phyloP scores from a whole-genome alignment of 1,140 invertebrate genomes.

The Myzus persicae region DNA sequence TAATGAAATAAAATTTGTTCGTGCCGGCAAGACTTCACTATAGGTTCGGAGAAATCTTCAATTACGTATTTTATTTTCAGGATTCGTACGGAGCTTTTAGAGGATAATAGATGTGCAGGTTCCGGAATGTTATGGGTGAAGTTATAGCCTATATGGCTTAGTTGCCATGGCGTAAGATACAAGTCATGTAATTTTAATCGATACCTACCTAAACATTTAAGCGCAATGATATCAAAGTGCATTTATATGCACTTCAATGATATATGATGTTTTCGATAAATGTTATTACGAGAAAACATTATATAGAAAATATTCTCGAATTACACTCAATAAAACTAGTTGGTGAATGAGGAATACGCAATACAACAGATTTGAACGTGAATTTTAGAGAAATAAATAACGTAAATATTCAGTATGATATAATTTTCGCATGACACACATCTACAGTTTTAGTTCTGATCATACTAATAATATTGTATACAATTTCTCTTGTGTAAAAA shows the following conservation, averaged over 20 bases:
- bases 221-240: background rate
- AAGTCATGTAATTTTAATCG: too few species aligned
- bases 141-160: background rate
- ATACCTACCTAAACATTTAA: background rate
- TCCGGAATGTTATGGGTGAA: background rate
- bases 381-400: too few species aligned
- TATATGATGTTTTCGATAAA: background rate
- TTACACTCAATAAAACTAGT: background rate
- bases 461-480: background rate
- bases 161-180: too few species aligned
- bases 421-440: background rate
- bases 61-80: background rate
- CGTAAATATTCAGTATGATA: too few species aligned
- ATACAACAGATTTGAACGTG: background rate
- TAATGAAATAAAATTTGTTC: background rate
- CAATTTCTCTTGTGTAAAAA: too few species aligned
- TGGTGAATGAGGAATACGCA: background rate
- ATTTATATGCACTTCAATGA: too few species aligned
- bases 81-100: background rate
- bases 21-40: background rate
- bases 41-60: background rate
- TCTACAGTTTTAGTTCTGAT: background rate
- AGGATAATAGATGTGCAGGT: background rate
- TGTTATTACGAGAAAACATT: background rate
- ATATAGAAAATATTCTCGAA: background rate